Evolutionary conservation across 2,113 vertebrate genomes (phyloP).

Genomic region (Polyodon spathula): DNA sequence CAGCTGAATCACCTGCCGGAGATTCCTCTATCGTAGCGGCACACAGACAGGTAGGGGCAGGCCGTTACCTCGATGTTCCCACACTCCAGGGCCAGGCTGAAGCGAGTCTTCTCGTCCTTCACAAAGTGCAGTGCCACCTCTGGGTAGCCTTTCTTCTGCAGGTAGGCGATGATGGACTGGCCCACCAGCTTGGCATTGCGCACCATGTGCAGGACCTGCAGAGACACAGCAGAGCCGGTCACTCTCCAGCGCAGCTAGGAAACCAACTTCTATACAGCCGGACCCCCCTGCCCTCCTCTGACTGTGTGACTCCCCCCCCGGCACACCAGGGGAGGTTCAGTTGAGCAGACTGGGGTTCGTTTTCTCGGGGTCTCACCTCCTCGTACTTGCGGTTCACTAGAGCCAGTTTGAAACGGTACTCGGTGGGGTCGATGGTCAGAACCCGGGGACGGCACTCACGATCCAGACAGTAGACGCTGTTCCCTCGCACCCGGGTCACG

Average conservation of each 20-base stretch:
- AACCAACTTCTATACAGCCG: no score
- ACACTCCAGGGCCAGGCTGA: constrained; percentile 84
- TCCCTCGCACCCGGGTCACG: constrained; percentile 84
- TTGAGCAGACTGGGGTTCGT: no score
- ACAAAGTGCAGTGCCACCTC: constrained; percentile 95
- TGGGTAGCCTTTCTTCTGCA: constrained; percentile 94
- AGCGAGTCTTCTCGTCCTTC: constrained; percentile 93
- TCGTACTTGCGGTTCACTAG: constrained; percentile 93
- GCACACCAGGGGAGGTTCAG: no score
- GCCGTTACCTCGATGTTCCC: constrained; percentile 92
- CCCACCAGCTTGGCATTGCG: constrained; percentile 90
- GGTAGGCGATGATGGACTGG: constrained; percentile 96
- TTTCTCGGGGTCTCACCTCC: no score
- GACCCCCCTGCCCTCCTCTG: no score
- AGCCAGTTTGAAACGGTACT: constrained; percentile 93
- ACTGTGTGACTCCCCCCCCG: no score
- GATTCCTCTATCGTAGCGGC: not conserved
- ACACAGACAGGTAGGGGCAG: no score
- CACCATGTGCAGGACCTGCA: constrained; percentile 93
- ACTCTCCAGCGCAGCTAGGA: no score
- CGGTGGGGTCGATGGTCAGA: constrained; percentile 89
- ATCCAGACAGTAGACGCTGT: constrained; percentile 91
- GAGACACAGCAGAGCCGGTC: no score
- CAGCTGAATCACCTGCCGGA: not conserved
- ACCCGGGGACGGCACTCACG: constrained; percentile 84